Evolutionary conservation across 2,797 vertebrate species (phyloP), one percentile per base, ranked within the genome.

Genomic region (Sebastes iracundus): DNA sequence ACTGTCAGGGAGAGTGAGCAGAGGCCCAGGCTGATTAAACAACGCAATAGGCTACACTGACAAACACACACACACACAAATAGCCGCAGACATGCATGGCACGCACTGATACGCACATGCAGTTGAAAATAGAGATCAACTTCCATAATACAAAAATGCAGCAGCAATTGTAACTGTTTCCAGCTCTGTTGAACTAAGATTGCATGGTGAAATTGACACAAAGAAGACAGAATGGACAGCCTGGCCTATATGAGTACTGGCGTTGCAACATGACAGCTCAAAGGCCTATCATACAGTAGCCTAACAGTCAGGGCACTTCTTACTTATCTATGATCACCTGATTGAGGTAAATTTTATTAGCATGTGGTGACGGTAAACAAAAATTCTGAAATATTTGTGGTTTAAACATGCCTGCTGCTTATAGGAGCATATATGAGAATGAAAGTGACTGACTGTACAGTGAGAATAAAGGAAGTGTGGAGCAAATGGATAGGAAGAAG

Each of bases 1-100:
- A 93, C 97, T 98, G 94, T 93, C 81, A 83, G 75, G 79, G 72
- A 88, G 85, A 88, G 85, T 33, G 82, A 90, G 89, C 65, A 77
- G 49, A 72, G 66, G 69, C 60, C 72, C 58, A 5, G 75, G 79
- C 72, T 72, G 75, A 83, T 90, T 83, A 82, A 82, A 88, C 60
- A 84, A 59, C 14, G 33, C 75, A 61, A 61, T 61, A 68, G 10
- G 56, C n/a, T 61, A 42, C 38, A 49, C 20, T 68, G 46, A 52
- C 52, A 65, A 5, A 42, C n/a, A 42, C n/a, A 53, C 28, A 35
- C 46, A 28, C 18, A 42, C 46, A 28, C 13, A 68, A 7, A 53
- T 12, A 38, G 38, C 18, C 4, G 56, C 35, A 38, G 8, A 76
- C 63, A 59, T 25, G 14, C 13, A 81, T 22, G n/a, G 12, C 7